Evolutionary conservation across 2,113 vertebrate species (phyloP).

Genomic region (Platysternon megacephalum): DNA sequence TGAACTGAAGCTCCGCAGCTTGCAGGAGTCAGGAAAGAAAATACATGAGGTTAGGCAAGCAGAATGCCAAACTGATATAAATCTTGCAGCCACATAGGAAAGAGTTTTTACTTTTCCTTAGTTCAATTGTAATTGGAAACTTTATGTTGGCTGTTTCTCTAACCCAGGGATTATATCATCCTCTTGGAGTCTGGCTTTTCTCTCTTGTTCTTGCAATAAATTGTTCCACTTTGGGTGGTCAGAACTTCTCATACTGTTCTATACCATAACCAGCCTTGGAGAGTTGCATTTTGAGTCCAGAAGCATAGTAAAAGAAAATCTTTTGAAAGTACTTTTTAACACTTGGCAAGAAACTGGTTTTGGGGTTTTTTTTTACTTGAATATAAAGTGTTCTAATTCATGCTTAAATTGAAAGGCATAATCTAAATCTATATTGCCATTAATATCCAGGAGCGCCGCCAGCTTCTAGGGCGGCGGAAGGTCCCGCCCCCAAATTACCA

Average conservation of each 20-base stretch:
- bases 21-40: constrained; percentile 36
- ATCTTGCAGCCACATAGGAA: background rate
- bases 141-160: background rate
- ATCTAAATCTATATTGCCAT: background rate
- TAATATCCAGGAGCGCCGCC: too few species aligned
- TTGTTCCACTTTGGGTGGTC: background rate
- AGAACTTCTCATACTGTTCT: background rate
- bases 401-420: background rate
- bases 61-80: constrained; percentile 13
- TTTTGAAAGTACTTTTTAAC: background rate
- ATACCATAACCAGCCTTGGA: background rate
- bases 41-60: background rate
- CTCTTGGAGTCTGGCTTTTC: background rate
- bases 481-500: too few species aligned
- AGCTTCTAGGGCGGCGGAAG: too few species aligned
- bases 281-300: background rate
- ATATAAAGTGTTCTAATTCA: background rate
- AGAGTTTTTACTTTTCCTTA: background rate
- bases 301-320: background rate
- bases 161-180: background rate
- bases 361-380: background rate
- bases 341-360: background rate
- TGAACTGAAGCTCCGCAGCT: background rate
- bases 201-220: background rate
- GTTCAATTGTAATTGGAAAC: constrained; percentile 19